Conservation (phyloP, 2,113 vertebrate species). For the Zosterops borbonicus region DNA sequence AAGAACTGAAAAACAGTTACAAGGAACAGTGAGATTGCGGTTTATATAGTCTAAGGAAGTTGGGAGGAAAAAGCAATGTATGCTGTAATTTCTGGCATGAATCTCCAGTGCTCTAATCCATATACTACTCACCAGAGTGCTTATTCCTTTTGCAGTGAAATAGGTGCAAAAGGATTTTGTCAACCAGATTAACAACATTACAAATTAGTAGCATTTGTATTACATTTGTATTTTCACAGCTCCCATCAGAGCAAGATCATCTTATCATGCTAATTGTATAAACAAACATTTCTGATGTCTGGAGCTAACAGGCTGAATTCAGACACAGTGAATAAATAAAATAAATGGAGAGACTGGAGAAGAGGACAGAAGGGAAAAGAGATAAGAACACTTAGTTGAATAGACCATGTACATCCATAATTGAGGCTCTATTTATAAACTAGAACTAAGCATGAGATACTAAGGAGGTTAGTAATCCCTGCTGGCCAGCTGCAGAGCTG, state of each 20-base stretch:
- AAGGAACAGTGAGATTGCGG: neutral
- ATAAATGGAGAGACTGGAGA: neutral
- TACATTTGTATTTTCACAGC: neutral
- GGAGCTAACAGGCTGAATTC: neutral
- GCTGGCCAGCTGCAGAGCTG: neutral
- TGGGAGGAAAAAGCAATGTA: neutral
- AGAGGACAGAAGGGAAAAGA: neutral
- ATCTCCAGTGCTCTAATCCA: neutral
- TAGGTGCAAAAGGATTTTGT: neutral
- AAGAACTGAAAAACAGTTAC: neutral
- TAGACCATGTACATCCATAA: conserved; percentile 15
- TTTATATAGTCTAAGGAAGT: neutral
- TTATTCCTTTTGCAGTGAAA: neutral
- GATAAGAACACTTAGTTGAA: conserved; percentile 15
- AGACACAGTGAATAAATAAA: conserved; percentile 24
- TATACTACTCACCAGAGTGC: neutral
- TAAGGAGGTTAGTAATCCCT: conserved; percentile 51
- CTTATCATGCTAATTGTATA: neutral
- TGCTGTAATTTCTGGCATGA: neutral
- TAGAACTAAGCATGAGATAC: conserved; percentile 27
- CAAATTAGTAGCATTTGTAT: neutral
- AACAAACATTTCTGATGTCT: neutral
- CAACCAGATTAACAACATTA: neutral
- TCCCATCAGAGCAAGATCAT: neutral
- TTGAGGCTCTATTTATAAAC: conserved; percentile 10